Conservation (phyloP, 2,888 invertebrate species). For the Trachelus stipa region DNA sequence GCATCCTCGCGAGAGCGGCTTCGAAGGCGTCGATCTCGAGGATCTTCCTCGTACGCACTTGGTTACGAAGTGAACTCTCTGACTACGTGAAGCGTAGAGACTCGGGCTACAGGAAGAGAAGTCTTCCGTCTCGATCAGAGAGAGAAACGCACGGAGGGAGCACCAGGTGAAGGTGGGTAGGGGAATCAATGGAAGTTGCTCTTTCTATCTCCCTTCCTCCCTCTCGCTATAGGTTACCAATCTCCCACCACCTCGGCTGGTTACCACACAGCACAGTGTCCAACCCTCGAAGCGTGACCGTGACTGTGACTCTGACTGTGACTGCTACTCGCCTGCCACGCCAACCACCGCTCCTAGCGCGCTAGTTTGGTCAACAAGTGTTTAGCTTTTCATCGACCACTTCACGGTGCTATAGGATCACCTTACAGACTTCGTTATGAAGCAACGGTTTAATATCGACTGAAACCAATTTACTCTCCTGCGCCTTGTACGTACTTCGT, state of each 20-base stretch:
- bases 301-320: constrained; percentile 57
- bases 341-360: neutral
- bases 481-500: neutral
- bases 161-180: constrained; percentile 25
- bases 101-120: neutral
- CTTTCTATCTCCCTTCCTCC: constrained; percentile 26
- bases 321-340: constrained; percentile 2
- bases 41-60: neutral
- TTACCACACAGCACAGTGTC: constrained; percentile 28
- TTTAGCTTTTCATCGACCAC: constrained; percentile 37
- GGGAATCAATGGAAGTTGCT: constrained; percentile 49
- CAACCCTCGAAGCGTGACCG: constrained; percentile 61
- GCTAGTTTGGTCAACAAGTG: constrained; percentile 37
- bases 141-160: constrained; percentile 15
- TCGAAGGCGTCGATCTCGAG: neutral
- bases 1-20: neutral
- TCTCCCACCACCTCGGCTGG: neutral
- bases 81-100: neutral
- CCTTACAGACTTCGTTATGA: constrained; percentile 24
- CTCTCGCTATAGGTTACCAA: neutral
- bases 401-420: constrained; percentile 24
- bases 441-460: constrained; percentile 24
- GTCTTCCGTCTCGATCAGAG: constrained; percentile 31
- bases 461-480: constrained; percentile 15
- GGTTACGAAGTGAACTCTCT: neutral